Evolutionary conservation across 1,140 invertebrate genomes (phyloP), one percentile per base, ranked within the genome.

Genomic region (Thaumatotibia leucotreta): DNA sequence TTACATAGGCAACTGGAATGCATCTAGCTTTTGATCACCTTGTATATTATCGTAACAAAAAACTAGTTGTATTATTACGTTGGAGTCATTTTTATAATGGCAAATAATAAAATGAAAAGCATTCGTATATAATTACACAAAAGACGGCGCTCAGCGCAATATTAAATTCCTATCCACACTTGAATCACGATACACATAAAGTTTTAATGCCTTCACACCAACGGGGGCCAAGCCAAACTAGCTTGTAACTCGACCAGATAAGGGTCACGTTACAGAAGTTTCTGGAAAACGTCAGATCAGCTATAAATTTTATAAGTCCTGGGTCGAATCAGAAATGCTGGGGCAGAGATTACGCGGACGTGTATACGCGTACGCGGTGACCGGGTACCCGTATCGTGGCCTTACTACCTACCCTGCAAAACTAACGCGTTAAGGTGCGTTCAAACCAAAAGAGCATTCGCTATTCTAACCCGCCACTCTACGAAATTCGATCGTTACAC

Each of bases 291-390:
- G 71, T 70, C 74, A 72, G 70, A 74, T 77, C 77, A 76, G 86
- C 91, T 88, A 91, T 92, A 92, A 91, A 92, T 92, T 92, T 91
- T 91, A 91, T 90, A 84, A 88, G 87, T 84, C 87, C 87, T 75
- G 82, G 67, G 49, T 74, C 71, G 86, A 78, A 86, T 89, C 76
- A 72, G 75, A 81, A 84, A 85, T 87, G 79, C 65, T 74, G 77
- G 74, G 72, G 84, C 85, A 87, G 73, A 89, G 88, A 91, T 91
- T 91, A 88, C 84, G 80, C 80, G 82, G 39, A 45, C 39, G 39
- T 45, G 39, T 20, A 45, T 45, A 45, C 39, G 39, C 39, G 39
- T 3, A 39, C 35, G n/a, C 39, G 39, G 17, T 45, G 14, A 45
- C 39, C 39, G 39, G 39, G 35, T 39, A 39, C 39, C 39, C 39